Evolutionary conservation across 2,888 invertebrate genomes (phyloP), one percentile per base, ranked within the genome.

Genomic region (Tiliacea aurago): DNA sequence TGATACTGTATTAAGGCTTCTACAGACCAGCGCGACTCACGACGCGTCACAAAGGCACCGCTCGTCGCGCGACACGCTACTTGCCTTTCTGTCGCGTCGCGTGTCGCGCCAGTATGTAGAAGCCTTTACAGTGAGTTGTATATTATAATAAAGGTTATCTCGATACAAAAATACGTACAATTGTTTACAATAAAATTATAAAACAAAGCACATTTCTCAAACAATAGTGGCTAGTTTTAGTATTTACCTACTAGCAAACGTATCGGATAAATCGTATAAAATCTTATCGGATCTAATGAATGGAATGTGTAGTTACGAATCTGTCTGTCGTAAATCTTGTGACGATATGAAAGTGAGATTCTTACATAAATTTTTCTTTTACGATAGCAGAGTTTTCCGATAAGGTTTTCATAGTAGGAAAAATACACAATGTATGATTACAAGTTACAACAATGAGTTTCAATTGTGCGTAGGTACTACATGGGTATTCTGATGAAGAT

Each of bases 301-400:
- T 73, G 80, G 47, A 66, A 70, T 66, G 58, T 43, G 59, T 61
- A 51, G 70, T 64, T 70, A 70, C 75, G 69, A 67, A 69, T 73
- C 49, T 65, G 41, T 65, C 18, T 76, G 67, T 68, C 58, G 75
- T 75, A 68, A 80, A 70, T 63, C 58, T 23, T 55, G 43, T 11
- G 73, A 6, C 28, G 63, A 47, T 51, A 76, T 73, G 41, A 72
- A 76, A 76, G 47, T 56, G 47, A 67, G n/a, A 69, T 70, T 64
- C 13, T 61, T 51, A 47, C 23, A 61, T n/a, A n/a, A n/a, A n/a
- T 56, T 74, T 79, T 51, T 49, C 33, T 64, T 62, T 77, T 58
- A 45, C 41, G 33, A 73, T 58, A 49, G 10, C 45, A 18, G 11
- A 20, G 20, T 33, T 59, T 51, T 13, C 33, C 53, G 56, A 37